Base-by-base conservation (phyloP, 2,113 vertebrate genomes). In the Anarhynchus alexandrinus region DNA sequence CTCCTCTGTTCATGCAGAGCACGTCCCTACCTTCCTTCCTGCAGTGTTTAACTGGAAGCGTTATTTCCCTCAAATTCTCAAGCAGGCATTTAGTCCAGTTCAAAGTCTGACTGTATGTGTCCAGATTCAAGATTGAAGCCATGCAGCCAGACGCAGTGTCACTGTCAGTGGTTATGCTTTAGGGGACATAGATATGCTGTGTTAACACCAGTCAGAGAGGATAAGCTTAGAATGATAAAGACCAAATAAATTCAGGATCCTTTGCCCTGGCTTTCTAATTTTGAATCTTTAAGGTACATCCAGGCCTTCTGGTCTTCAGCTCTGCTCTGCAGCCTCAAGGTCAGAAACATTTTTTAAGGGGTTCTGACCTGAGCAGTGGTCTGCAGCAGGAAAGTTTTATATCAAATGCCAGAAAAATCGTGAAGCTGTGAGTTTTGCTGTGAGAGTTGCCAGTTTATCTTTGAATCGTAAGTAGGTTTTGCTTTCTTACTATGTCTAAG, bases 181-280 rank as follows among this genome's bases (percentile, higher is more conserved):
- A 77, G 54, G 51, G 20, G 36, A 94, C 58, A 18, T 7, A 43
- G 66, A 89, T 86, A 43, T 4, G 13, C 19, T 23, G 1, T 73
- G 66, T 47, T 90, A 90, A 90, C 66, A 67, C 10, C 58, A 34
- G 38, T 54, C 85, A 93, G 27, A 74, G 29, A 71, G 12, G 14
- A 73, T 69, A 80, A 94, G 21, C 51, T 67, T 43, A 59, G 80
- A 91, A 94, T 38, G 27, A 74, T 47, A 65, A 91, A 61, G 51
- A 57, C 16, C 12, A 64, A 79, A 84, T 47, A 76, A 92, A 89
- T 69, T 51, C 25, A 67, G 13, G 8, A 74, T 84, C 25, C 55
- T 92, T 74, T 85, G 10, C 19, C 69, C 27, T 14, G 6, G 10
- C 3, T 90, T 93, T 91, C 58, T 76, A 29, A 49, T 89, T 92